Evolutionary conservation across 2,797 vertebrate genomes (phyloP), one percentile per base, ranked within the genome.

Genomic region (Mastacembelus armatus): DNA sequence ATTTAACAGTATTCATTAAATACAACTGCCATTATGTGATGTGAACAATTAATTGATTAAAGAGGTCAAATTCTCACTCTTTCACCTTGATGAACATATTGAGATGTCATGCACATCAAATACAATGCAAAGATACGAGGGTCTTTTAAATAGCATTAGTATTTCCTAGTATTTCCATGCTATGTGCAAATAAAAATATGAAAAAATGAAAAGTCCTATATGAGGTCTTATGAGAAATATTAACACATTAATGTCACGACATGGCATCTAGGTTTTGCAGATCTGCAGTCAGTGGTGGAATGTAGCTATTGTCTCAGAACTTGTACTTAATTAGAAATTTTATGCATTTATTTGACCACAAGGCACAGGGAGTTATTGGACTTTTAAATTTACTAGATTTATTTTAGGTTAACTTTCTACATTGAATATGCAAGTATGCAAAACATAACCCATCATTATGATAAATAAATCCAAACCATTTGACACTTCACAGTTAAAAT

Each of bases 1-100:
- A 88, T 91, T 90, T 90, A 91, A 88, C 85, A 82, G 73, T 80
- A 86, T 89, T 89, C 85, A 85, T 91, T 88, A 89, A 59, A 91
- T 74, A 75, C 77, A 80, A 84, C 57, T 80, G 87, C 63, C 85
- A 87, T 84, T 85, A 47, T 85, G 62, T 78, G 71, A 85, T 78
- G 69, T 85, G 77, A 86, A 90, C 86, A 85, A 81, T 89, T 88
- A 86, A 87, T 86, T 84, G 83, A 85, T 85, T 77, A 85, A 86
- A 52, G 68, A 71, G 87, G 87, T 84, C 85, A 77, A 65, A 80
- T 78, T 88, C 61, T 70, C 74, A 81, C 78, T 85, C 67, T 86
- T 89, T 90, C 89, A 89, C 87, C 87, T 91, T 91, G 85, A 84
- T 85, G 59, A 83, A 85, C 87, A 59, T 69, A 91, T 84, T 85